Evolutionary conservation across 1,140 invertebrate species (phyloP).

Genomic region (Telenomus remus): DNA sequence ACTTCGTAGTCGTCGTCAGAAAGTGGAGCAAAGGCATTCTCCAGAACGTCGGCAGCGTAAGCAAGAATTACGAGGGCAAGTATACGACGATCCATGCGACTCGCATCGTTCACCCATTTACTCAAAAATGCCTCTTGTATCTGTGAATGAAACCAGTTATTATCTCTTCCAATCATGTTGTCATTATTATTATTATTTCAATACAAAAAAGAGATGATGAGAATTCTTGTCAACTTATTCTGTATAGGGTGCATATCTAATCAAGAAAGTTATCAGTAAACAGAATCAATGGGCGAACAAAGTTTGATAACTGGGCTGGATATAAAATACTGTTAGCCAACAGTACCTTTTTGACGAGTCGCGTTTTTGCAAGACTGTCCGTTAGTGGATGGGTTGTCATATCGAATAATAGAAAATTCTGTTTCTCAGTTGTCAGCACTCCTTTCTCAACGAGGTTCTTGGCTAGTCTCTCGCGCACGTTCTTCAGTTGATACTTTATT

Average conservation of each 20-base stretch:
- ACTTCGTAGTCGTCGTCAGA: slow-evolving; percentile 99
- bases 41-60: slow-evolving; percentile 98
- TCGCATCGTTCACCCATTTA: slow-evolving; percentile 98
- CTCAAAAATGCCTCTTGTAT: slow-evolving; percentile 97
- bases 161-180: neutral
- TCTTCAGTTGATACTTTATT: slow-evolving; percentile 97
- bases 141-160: slow-evolving; percentile 74
- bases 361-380: slow-evolving; percentile 96
- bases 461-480: slow-evolving; percentile 98
- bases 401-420: slow-evolving; percentile 99
- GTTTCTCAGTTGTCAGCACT: slow-evolving; percentile 99
- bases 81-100: slow-evolving; percentile 96
- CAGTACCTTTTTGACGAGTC: slow-evolving; percentile 96
- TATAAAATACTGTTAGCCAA: slow-evolving; percentile 15
- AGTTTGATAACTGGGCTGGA: slow-evolving; percentile 17
- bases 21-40: slow-evolving; percentile 99
- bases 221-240: no score
- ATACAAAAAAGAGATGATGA: no score
- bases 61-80: slow-evolving; percentile 95
- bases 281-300: slow-evolving; percentile 20
- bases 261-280: slow-evolving; percentile 8
- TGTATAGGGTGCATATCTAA: slow-evolving; percentile 40
- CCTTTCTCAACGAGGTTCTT: slow-evolving; percentile 99
- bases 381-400: slow-evolving; percentile 99
- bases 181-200: no score